Percentiles rank a stretch among this genome's conserved stretches.
Evolutionary conservation across 2,113 vertebrate species (phyloP).

Genomic region (Vombatus ursinus): DNA sequence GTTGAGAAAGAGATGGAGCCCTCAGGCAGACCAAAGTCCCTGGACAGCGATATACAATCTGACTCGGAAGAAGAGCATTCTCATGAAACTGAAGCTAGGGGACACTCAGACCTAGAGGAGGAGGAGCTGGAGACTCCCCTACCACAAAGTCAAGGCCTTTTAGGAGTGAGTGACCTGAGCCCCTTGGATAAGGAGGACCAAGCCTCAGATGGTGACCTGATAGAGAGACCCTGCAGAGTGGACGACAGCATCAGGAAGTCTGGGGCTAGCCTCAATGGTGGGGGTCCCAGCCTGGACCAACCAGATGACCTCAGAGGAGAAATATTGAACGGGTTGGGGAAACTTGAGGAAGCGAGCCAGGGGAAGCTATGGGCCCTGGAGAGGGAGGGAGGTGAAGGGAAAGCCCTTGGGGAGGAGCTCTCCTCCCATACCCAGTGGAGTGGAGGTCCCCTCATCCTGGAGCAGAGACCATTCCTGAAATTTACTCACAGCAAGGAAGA

Average conservation of each 20-base stretch:
- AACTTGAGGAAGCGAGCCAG: background rate
- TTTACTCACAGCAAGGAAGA: constrained; percentile 53
- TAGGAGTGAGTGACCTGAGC: background rate
- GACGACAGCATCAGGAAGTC: background rate
- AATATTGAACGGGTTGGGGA: constrained; percentile 37
- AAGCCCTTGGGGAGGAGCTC: background rate
- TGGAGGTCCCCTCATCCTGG: constrained; percentile 52
- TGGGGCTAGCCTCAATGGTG: background rate
- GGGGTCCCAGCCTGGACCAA: constrained; percentile 45
- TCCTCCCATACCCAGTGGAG: constrained; percentile 35
- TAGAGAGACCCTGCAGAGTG: background rate
- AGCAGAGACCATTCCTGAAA: constrained; percentile 38
- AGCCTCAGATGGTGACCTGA: background rate
- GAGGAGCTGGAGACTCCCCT: background rate
- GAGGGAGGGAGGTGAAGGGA: constrained; percentile 1
- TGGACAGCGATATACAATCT: constrained; percentile 50
- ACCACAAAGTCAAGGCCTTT: background rate
- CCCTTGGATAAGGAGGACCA: constrained; percentile 19
- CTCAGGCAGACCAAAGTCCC: constrained; percentile 29
- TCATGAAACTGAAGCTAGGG: background rate
- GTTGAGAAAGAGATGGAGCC: background rate
- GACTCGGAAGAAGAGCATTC: constrained; percentile 51
- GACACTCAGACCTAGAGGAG: background rate
- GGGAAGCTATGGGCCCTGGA: background rate
- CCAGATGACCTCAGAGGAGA: constrained; percentile 40